phyloP scores from a whole-genome alignment of 2,113 vertebrate species.

The Synodontis membranacea region DNA sequence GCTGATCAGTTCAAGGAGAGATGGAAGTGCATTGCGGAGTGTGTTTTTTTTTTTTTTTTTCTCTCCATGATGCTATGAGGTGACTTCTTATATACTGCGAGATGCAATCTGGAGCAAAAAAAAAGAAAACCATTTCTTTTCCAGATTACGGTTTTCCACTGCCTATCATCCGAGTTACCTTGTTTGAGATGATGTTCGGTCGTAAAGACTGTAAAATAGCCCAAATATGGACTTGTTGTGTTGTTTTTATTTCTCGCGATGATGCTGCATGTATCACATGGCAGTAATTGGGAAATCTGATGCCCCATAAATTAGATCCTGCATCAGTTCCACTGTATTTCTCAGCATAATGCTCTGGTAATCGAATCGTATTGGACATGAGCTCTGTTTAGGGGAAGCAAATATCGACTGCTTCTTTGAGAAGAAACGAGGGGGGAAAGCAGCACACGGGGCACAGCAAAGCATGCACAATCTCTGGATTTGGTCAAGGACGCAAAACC shows the following conservation, averaged over 20 bases:
- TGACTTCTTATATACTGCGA: not conserved
- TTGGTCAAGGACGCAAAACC: not conserved
- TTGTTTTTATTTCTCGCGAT: constrained; percentile 62
- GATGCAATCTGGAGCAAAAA: not conserved
- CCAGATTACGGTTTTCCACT: not conserved
- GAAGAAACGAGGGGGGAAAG: constrained; percentile 38
- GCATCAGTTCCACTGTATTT: constrained; percentile 65
- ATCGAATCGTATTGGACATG: constrained; percentile 71
- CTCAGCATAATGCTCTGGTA: constrained; percentile 69
- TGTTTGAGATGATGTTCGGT: not conserved
- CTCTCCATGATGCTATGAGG: not conserved
- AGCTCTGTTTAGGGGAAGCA: constrained; percentile 61
- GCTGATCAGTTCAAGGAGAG: constrained; percentile 41
- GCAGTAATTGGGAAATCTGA: constrained; percentile 69
- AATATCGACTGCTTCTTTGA: constrained; percentile 63
- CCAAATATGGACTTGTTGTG: constrained; percentile 63
- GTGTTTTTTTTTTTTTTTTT: not conserved
- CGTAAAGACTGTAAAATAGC: not conserved
- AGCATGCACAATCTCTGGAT: not conserved
- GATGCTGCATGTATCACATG: constrained; percentile 62
- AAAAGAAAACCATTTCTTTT: not conserved
- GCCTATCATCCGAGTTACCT: not conserved
- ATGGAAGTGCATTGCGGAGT: too few relatives aligned
- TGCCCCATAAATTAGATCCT: constrained; percentile 68
- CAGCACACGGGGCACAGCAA: not conserved